phyloP scores from a whole-genome alignment of 92 coral and sea anemone genomes.

The Zoanthus gigantus region DNA sequence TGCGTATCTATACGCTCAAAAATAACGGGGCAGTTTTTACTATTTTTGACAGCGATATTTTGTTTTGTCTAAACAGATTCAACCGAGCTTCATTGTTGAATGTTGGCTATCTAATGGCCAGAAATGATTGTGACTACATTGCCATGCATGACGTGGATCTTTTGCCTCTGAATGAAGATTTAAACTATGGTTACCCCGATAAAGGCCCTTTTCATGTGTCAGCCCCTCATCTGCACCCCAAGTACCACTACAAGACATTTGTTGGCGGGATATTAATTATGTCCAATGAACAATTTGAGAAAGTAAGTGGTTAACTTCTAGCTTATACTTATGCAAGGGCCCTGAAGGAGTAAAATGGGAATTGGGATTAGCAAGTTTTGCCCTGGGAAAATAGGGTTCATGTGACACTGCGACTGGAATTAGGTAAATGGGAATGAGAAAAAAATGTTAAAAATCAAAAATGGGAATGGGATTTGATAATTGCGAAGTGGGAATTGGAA shows the following conservation, averaged over 20 bases:
- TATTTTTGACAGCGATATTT: too few relatives aligned
- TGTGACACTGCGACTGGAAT: too few relatives aligned
- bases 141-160: slow-evolving; percentile 99
- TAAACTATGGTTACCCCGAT: slow-evolving; percentile 89
- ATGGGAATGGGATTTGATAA: too few relatives aligned
- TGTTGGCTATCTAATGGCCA: slow-evolving; percentile 88
- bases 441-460: too few relatives aligned
- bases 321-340: too few relatives aligned
- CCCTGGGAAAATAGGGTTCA: too few relatives aligned
- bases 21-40: too few relatives aligned
- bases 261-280: slow-evolving; percentile 95
- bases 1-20: too few relatives aligned
- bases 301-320: slow-evolving; percentile 56
- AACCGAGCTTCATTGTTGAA: slow-evolving; percentile 94
- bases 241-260: slow-evolving; percentile 91
- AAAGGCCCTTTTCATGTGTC: slow-evolving; percentile 97
- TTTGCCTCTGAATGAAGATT: slow-evolving; percentile 85
- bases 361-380: too few relatives aligned
- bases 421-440: too few relatives aligned
- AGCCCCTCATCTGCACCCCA: slow-evolving; percentile 93
- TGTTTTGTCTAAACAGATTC: slow-evolving; percentile 64
- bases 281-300: slow-evolving; percentile 89
- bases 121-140: slow-evolving; percentile 92
- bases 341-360: too few relatives aligned
- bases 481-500: too few relatives aligned